Percentiles rank a stretch among this genome's conserved stretches.
phyloP scores from a whole-genome alignment of 2,113 vertebrate species.

The Percopsis transmontana region DNA sequence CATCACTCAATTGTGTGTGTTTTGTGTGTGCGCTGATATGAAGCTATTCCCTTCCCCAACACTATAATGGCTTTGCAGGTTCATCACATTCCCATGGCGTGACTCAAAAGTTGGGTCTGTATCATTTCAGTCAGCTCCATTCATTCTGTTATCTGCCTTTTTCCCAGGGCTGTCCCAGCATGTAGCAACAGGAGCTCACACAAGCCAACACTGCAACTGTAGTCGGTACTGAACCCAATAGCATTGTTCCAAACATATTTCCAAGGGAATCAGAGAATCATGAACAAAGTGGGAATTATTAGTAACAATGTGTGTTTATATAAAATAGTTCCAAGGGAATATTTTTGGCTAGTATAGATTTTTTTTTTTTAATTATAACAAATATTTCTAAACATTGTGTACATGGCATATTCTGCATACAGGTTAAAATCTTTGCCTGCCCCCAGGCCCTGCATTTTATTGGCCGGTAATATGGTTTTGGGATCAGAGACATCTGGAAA shows the following conservation, averaged over 20 bases:
- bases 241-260: no score
- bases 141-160: conserved; percentile 65
- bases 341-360: background rate
- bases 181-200: conserved; percentile 26
- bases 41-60: conserved; percentile 16
- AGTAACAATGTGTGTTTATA: no score
- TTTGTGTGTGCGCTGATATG: background rate
- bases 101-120: conserved; percentile 61
- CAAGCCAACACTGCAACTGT: conserved; percentile 7
- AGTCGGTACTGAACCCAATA: background rate
- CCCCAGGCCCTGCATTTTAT: no score
- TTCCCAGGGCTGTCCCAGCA: conserved; percentile 28
- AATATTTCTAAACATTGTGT: no score
- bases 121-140: conserved; percentile 59
- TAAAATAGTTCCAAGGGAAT: background rate
- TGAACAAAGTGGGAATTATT: no score
- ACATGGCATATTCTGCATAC: no score
- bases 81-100: conserved; percentile 77
- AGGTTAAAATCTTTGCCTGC: no score
- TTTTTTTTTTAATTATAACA: no score
- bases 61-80: conserved; percentile 68
- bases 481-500: no score
- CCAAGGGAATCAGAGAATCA: no score
- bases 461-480: no score
- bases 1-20: conserved; percentile 19